Percentiles rank a stretch among this genome's conserved stretches.
phyloP scores from a whole-genome alignment of 2,113 vertebrate species.

The Coturnix japonica region DNA sequence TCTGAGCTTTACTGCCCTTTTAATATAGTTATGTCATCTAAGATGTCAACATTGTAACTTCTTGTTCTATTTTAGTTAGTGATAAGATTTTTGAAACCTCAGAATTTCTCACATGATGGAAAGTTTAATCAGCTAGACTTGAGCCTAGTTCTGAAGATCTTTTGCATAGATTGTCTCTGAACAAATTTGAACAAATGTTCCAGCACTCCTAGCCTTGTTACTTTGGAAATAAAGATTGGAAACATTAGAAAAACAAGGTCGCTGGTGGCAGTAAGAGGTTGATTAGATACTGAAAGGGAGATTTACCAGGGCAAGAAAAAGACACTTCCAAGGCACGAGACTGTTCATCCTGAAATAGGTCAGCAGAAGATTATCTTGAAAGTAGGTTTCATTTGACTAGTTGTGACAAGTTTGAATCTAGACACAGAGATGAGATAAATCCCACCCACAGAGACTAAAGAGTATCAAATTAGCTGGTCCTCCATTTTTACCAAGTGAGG shows the following conservation, averaged over 20 bases:
- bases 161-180: conserved; percentile 36
- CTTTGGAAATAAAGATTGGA: conserved; percentile 4
- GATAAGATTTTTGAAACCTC: conserved; percentile 18
- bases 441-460: background rate
- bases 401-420: background rate
- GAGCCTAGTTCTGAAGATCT: conserved; percentile 22
- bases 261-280: background rate
- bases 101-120: background rate
- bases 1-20: conserved; percentile 17
- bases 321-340: background rate
- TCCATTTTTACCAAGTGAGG: background rate
- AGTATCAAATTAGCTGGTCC: background rate
- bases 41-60: conserved; percentile 52
- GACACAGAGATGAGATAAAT: background rate
- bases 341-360: conserved; percentile 20
- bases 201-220: background rate
- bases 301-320: conserved; percentile 27
- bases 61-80: conserved; percentile 28
- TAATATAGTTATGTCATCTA: background rate
- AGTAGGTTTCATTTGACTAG: background rate
- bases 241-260: conserved; percentile 34
- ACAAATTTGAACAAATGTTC: conserved; percentile 20
- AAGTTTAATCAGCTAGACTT: background rate
- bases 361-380: conserved; percentile 2
- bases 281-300: background rate